Evolutionary conservation across 2,113 vertebrate species (phyloP), one percentile per base, ranked within the genome.

Genomic region (Tautogolabrus adspersus): DNA sequence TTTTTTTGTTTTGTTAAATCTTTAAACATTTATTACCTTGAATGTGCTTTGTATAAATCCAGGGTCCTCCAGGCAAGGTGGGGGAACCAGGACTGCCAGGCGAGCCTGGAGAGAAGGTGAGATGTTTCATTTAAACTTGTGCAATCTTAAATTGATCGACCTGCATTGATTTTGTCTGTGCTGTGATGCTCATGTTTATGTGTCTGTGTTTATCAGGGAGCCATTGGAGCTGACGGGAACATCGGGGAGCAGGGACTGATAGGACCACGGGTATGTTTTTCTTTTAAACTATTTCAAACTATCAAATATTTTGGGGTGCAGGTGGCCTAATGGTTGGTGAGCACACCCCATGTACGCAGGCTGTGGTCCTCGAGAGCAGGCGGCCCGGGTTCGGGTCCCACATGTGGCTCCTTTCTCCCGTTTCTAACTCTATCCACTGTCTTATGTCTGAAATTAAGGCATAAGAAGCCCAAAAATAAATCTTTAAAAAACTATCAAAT

Each of bases 71-170:
- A 23, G 97, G 92, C 16, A 89, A 91, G 56, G 47, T 74, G 66
- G 90, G 96, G 74, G 96, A 97, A 74, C 93, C 91, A 51, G 97
- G 97, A 81, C 93, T 94, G 72, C 92, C 95, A 74, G 97, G 97
- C 44, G 97, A 99, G 93, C 89, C 94, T 40, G 97, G 97, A 75
- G 91, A 93, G 77, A 99, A 99, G 96, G 97, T 98, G 86, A 94
- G 92, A 51, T 12, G 15, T 47, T 47, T 47, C 5, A 47, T 47
- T 16, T 47, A 16, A 26, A 47, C n/a, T 10, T 1, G 23, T 8
- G 22, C 34, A 52, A 60, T 34, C 15, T 7, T 51, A 7, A 38
- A 23, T 13, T 49, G 7, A 44, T n/a, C 5, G 21, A 6, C 26
- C 30, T 46, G 30, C 44, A 15, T 6, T 19, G 47, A 49, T 49